A percentile compares a stretch with the other conserved stretches of the same genome.
phyloP scores from a whole-genome alignment of 2,888 invertebrate species.

The Leuctra nigra region DNA sequence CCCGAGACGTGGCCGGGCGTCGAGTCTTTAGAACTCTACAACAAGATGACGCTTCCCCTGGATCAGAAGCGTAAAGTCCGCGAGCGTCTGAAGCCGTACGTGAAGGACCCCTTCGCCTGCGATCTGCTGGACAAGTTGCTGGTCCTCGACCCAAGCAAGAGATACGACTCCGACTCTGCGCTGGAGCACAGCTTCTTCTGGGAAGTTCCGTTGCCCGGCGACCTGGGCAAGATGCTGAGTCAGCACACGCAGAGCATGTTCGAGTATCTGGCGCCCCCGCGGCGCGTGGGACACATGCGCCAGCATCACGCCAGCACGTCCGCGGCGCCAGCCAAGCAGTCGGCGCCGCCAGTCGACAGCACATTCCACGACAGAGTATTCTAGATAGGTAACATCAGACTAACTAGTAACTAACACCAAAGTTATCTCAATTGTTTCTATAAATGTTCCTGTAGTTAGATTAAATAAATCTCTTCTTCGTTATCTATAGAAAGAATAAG shows the following conservation, averaged over 20 bases:
- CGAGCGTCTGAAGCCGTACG: slow-evolving; percentile 79
- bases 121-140: slow-evolving; percentile 89
- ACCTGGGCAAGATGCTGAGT: slow-evolving; percentile 84
- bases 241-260: slow-evolving; percentile 92
- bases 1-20: slow-evolving; percentile 93
- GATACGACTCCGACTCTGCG: slow-evolving; percentile 92
- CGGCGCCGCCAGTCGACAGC: slow-evolving; percentile 60
- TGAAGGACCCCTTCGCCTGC: slow-evolving; percentile 86
- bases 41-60: slow-evolving; percentile 79
- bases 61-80: slow-evolving; percentile 74
- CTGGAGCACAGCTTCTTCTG: slow-evolving; percentile 98
- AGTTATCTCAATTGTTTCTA: no score
- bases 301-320: slow-evolving; percentile 49
- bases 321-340: slow-evolving; percentile 35
- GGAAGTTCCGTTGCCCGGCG: slow-evolving; percentile 94
- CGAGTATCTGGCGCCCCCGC: slow-evolving; percentile 76
- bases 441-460: no score
- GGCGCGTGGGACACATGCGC: slow-evolving; percentile 60
- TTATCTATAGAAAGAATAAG: no score
- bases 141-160: slow-evolving; percentile 83
- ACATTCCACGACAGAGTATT: slow-evolving; percentile 84
- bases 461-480: no score
- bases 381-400: no score
- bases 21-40: slow-evolving; percentile 79
- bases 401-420: no score